Percentiles rank a stretch among this genome's conserved stretches.
Evolutionary conservation across 2,888 invertebrate species (phyloP).

Genomic region (Leptopilina drosophilae): DNA sequence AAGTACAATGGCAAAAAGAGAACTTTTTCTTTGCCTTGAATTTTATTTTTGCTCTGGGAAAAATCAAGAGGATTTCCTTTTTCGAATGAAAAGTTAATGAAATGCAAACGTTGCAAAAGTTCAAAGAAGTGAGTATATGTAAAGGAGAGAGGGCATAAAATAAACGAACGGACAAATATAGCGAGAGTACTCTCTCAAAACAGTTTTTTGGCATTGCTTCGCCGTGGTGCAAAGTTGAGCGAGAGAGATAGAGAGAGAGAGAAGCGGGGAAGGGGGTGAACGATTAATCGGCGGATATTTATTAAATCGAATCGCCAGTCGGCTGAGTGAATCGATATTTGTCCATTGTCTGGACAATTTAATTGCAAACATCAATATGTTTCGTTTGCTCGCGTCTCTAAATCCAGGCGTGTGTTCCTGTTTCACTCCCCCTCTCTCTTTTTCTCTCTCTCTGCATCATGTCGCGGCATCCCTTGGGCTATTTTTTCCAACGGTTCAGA

Average conservation of each 20-base stretch:
- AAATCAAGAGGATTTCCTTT: constrained; percentile 40
- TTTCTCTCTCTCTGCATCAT: neutral
- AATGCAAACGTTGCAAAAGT: constrained; percentile 65
- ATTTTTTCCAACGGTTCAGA: constrained; percentile 58
- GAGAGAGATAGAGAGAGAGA: neutral
- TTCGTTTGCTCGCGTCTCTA: constrained; percentile 54
- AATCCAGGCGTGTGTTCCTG: constrained; percentile 40
- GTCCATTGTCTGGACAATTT: constrained; percentile 74
- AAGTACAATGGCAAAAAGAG: neutral
- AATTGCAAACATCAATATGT: constrained; percentile 75
- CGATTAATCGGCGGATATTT: constrained; percentile 67
- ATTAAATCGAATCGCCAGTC: constrained; percentile 69
- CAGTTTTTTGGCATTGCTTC: constrained; percentile 52
- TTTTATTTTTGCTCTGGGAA: constrained; percentile 41
- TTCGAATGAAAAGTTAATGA: constrained; percentile 66
- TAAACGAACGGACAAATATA: constrained; percentile 64
- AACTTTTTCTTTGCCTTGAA: neutral
- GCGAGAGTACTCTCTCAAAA: constrained; percentile 55
- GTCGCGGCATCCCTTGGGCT: constrained; percentile 34
- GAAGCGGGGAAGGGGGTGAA: constrained; percentile 7
- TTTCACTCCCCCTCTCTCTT: constrained; percentile 14
- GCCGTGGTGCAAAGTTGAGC: constrained; percentile 2
- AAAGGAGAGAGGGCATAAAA: constrained; percentile 60
- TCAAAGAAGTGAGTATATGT: constrained; percentile 47
- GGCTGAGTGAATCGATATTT: constrained; percentile 69